Conservation (phyloP, 2,797 vertebrate species). For the Pseudotriccus pelzelni region DNA sequence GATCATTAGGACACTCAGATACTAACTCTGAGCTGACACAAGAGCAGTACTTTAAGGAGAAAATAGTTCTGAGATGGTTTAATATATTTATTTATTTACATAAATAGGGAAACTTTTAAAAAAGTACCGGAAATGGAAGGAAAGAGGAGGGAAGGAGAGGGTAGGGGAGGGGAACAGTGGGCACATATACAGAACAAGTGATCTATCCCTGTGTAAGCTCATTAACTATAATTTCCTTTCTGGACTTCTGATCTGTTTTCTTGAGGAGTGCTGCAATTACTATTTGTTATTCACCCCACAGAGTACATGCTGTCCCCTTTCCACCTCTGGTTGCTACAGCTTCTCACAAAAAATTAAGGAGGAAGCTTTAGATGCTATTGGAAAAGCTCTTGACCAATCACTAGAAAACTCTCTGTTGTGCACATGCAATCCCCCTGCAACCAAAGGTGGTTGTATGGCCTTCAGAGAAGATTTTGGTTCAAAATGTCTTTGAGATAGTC, state of each 20-base stretch:
- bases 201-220: not conserved
- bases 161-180: not conserved
- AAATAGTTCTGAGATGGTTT: not conserved
- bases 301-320: not conserved
- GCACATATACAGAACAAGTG: not conserved
- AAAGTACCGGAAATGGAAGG: not conserved
- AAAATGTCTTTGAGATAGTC: not conserved
- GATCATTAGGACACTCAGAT: not conserved
- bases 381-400: not conserved
- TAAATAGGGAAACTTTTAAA: not conserved
- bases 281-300: not conserved
- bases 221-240: not conserved
- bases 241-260: not conserved
- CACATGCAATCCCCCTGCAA: not conserved
- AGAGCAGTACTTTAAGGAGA: not conserved
- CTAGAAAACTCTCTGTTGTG: not conserved
- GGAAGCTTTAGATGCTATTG: not conserved
- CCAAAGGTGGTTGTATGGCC: not conserved
- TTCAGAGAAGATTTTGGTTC: not conserved
- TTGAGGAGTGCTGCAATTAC: not conserved
- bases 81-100: not conserved
- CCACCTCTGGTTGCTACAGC: not conserved
- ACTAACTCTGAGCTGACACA: not conserved
- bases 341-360: not conserved
- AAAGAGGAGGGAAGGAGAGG: not conserved